Percentiles rank a stretch among this genome's conserved stretches.
phyloP scores from a whole-genome alignment of 2,888 invertebrate species.

The Hirtodrosophila alboralis region DNA sequence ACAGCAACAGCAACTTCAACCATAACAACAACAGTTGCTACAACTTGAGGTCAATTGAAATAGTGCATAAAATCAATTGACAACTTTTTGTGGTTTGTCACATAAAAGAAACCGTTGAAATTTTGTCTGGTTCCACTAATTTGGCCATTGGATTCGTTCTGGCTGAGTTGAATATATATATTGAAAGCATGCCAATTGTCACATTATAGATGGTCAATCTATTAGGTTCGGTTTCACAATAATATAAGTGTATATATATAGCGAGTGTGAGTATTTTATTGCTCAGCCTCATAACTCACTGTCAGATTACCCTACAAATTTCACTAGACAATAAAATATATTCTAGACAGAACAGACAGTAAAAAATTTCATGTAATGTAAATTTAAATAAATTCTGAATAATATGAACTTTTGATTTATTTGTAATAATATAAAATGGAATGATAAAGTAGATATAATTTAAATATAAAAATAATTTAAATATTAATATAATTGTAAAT shows the following conservation, averaged over 20 bases:
- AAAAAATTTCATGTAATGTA: conserved; percentile 2
- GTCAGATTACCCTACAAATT: conserved; percentile 37
- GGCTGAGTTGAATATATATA: conserved; percentile 35
- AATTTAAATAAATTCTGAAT: too few relatives aligned
- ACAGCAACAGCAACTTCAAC: conserved; percentile 24
- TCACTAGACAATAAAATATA: too few relatives aligned
- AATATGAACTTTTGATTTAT: too few relatives aligned
- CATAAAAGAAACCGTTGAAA: conserved; percentile 41
- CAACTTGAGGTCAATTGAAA: conserved; percentile 72
- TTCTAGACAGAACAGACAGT: neutral
- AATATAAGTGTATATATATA: conserved; percentile 15
- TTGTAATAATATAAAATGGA: too few relatives aligned
- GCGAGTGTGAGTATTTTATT: conserved; percentile 3
- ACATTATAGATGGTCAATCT: conserved; percentile 69
- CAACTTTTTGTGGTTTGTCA: conserved; percentile 69
- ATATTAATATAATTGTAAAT: too few relatives aligned
- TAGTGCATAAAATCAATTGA: conserved; percentile 83
- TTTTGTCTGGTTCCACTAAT: conserved; percentile 34
- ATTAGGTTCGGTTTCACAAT: conserved; percentile 51
- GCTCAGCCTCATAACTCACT: conserved; percentile 47
- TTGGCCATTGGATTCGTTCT: conserved; percentile 56
- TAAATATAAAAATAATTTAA: too few relatives aligned
- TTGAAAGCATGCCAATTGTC: conserved; percentile 66
- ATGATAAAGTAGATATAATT: too few relatives aligned
- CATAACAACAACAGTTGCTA: conserved; percentile 34